Conservation (phyloP, 2,888 invertebrate species). For the Crepidodera aurea region DNA sequence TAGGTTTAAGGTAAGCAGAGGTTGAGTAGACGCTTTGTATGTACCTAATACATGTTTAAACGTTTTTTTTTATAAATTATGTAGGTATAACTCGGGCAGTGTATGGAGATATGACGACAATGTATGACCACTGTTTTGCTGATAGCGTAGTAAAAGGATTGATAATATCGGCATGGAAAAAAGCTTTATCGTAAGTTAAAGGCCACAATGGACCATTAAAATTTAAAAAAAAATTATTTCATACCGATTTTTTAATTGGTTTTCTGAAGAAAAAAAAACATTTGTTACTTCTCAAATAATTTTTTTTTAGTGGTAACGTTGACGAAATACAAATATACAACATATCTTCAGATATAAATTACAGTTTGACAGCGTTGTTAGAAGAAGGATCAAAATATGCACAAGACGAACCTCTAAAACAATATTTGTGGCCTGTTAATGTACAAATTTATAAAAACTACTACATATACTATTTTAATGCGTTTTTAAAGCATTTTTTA, state of each 20-base stretch:
- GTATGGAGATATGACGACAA: neutral
- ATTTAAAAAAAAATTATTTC: too few species aligned
- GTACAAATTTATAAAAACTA: neutral
- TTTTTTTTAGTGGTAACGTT: neutral
- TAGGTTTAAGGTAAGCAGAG: neutral
- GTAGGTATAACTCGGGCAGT: neutral
- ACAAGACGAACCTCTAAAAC: neutral
- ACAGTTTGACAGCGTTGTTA: neutral
- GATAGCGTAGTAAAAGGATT: constrained; percentile 1
- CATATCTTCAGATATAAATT: neutral
- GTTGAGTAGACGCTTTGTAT: neutral
- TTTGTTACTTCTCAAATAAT: too few species aligned
- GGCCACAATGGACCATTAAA: neutral
- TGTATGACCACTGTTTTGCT: neutral
- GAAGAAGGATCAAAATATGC: neutral
- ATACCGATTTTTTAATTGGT: too few species aligned
- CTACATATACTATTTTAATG: neutral
- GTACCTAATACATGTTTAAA: neutral
- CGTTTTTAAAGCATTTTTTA: neutral
- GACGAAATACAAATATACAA: neutral
- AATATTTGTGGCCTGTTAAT: neutral
- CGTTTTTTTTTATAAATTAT: too few species aligned
- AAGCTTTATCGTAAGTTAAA: neutral
- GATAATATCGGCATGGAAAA: constrained; percentile 2
- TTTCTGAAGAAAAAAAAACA: too few species aligned